phyloP scores from a whole-genome alignment of 2,113 vertebrate species.

The Cheilinus undulatus region DNA sequence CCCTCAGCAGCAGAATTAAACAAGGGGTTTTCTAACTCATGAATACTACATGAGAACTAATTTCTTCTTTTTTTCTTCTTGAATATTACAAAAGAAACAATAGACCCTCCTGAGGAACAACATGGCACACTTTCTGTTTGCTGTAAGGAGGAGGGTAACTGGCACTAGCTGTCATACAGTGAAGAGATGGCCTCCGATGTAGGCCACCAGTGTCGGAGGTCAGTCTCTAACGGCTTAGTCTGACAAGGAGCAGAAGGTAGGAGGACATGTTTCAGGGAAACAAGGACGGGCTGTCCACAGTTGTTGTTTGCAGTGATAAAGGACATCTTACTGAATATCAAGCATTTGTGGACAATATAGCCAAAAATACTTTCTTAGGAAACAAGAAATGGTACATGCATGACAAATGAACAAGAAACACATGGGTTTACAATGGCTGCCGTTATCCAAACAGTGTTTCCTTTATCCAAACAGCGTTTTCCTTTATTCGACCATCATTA shows the following conservation, averaged over 20 bases:
- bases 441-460: too few relatives aligned
- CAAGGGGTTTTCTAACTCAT: conserved; percentile 43
- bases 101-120: conserved; percentile 15
- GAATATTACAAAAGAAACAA: conserved; percentile 67
- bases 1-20: conserved; percentile 43
- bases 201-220: conserved; percentile 46
- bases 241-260: conserved; percentile 54
- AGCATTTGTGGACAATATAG: neutral
- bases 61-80: conserved; percentile 60
- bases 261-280: conserved; percentile 26
- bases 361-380: too few relatives aligned
- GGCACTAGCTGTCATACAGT: conserved; percentile 10
- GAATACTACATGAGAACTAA: conserved; percentile 76
- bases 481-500: too few relatives aligned
- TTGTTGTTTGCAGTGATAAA: neutral
- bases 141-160: neutral
- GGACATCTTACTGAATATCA: neutral
- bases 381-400: too few relatives aligned
- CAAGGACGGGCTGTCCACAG: conserved; percentile 6
- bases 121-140: conserved; percentile 47
- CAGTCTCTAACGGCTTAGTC: conserved; percentile 37
- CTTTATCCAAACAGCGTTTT: too few relatives aligned
- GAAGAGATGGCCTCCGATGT: conserved; percentile 45
- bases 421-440: too few relatives aligned
- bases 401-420: too few relatives aligned